phyloP scores from a whole-genome alignment of 1,140 invertebrate genomes.

The Bombus huntii region DNA sequence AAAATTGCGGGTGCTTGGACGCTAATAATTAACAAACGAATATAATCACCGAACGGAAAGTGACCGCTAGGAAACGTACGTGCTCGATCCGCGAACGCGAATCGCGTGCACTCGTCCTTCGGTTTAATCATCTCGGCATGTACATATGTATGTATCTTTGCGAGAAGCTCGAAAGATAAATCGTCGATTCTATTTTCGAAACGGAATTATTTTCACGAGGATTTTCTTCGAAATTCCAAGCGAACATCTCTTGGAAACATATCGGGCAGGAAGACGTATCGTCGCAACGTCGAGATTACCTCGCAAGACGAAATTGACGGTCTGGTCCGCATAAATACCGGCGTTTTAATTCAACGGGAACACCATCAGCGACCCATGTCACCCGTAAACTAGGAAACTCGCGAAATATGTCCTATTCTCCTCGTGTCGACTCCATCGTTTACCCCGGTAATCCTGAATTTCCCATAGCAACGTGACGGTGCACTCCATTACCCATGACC shows the following conservation, averaged over 20 bases:
- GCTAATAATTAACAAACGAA: slow-evolving; percentile 28
- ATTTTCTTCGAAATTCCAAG: neutral
- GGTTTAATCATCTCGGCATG: neutral
- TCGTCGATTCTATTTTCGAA: neutral
- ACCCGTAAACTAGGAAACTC: slow-evolving; percentile 10
- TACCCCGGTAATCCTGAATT: slow-evolving; percentile 65
- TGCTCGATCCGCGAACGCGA: neutral
- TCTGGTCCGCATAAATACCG: neutral
- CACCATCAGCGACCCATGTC: neutral
- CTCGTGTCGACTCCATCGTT: slow-evolving; percentile 40
- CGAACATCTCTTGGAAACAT: neutral
- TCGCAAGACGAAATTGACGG: neutral
- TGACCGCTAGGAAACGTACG: neutral
- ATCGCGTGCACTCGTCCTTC: neutral
- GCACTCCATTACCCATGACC: slow-evolving; percentile 73
- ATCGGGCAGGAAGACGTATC: neutral
- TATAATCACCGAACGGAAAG: slow-evolving; percentile 30
- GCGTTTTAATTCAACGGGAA: slow-evolving; percentile 24
- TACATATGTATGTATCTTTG: neutral
- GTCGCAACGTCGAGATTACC: neutral
- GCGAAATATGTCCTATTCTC: slow-evolving; percentile 14
- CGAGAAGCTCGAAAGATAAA: neutral
- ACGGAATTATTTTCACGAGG: neutral
- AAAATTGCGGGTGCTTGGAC: slow-evolving; percentile 35
- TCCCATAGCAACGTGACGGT: slow-evolving; percentile 70